These are phyloP conservation scores for Sinella curviseta DNA, from an alignment of 1,140 invertebrate species.

Conservation along the genomic window DNA sequence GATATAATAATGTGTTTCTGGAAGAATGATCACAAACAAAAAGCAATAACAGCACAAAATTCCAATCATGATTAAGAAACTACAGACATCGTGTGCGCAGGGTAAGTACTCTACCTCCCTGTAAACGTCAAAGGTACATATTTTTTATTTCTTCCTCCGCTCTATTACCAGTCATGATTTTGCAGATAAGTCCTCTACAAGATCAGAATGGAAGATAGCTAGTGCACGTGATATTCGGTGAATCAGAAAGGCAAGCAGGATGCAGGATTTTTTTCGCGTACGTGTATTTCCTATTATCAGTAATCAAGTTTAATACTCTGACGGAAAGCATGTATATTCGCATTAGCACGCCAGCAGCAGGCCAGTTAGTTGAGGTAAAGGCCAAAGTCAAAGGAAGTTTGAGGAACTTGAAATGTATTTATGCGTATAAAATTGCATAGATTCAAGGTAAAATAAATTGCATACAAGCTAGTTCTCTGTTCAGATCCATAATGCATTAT, in stretches of 20 bases:
- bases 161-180: too few species aligned
- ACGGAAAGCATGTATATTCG: background rate
- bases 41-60: too few species aligned
- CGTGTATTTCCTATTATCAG: background rate
- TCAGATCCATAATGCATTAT: background rate
- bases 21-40: too few species aligned
- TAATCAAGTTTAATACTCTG: background rate
- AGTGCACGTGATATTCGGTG: background rate
- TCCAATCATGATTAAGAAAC: too few species aligned
- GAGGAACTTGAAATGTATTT: background rate
- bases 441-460: slow-evolving; percentile 24
- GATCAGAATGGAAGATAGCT: too few species aligned
- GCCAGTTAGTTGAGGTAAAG: background rate
- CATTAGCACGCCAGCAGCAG: background rate
- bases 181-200: too few species aligned
- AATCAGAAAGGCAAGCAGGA: background rate
- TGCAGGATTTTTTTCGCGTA: background rate
- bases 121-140: too few species aligned
- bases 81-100: too few species aligned
- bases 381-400: background rate
- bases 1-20: too few species aligned
- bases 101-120: too few species aligned
- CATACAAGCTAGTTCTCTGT: slow-evolving; percentile 3
- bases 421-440: slow-evolving; percentile 5
- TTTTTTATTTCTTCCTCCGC: too few species aligned